These are phyloP conservation scores for Odocoileus virginianus DNA, from an alignment of 2,113 vertebrate genomes.

Conservation along the genomic window DNA sequence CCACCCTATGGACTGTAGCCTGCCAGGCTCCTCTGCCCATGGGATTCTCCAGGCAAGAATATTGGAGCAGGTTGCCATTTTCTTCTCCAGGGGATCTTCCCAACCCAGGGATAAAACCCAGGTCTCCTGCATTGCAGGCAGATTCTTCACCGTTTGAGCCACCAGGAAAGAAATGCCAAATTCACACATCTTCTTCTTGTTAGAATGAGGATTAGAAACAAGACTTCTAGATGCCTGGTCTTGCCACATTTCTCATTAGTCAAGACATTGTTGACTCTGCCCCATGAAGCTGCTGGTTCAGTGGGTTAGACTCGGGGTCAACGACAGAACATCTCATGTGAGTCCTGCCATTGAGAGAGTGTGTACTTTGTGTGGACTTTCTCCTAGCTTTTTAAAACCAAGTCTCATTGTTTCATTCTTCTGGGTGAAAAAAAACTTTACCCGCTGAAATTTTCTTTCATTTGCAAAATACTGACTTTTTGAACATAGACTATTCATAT, in stretches of 20 bases:
- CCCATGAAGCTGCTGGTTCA: background rate
- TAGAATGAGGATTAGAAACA: background rate
- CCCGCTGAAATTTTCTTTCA: background rate
- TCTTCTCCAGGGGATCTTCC: background rate
- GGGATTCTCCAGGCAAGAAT: background rate
- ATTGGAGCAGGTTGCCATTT: background rate
- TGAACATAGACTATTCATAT: background rate
- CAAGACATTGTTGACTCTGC: background rate
- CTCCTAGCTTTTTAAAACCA: background rate
- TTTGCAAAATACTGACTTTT: background rate
- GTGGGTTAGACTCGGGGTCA: background rate
- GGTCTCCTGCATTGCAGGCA: background rate
- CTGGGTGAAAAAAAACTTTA: background rate
- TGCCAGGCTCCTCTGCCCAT: background rate
- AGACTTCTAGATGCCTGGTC: background rate
- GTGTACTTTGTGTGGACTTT: background rate
- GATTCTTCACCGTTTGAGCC: background rate
- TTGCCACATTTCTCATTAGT: background rate
- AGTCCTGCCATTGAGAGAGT: background rate
- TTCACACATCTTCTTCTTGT: background rate
- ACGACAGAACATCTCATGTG: background rate
- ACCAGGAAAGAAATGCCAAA: background rate
- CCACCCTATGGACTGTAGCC: accelerated
- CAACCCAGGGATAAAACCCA: background rate
- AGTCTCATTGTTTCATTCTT: background rate